Evolutionary conservation across 1,140 invertebrate species (phyloP), one percentile per base, ranked within the genome.

Genomic region (Drosophila neocordata): DNA sequence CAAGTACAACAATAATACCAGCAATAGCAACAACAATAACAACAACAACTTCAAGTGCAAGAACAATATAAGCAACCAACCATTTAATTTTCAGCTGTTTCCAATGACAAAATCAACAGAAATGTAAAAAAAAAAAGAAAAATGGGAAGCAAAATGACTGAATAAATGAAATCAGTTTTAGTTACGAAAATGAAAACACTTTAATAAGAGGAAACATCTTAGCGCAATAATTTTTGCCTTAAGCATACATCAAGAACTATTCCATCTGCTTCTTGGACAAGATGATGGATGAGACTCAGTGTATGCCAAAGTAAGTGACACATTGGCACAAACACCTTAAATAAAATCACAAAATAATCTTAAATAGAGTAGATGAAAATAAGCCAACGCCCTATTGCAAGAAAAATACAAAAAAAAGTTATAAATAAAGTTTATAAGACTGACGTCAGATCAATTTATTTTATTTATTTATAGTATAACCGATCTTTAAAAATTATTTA

Each of bases 31-130:
- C 41, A 44, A 41, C n/a, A 41, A 44, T 13, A 44, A 15, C 7
- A 44, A 15, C 41, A 44, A 18, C 5, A 44, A 44, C 13, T 15
- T 18, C 7, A 44, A 6, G 13, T 3, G 12, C 34, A 48, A 48
- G 41, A 48, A 48, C 7, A 48, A 48, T 48, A 48, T 18, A 48
- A 48, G 20, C 41, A 48, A 48, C 8, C 3, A 48, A 48, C 41
- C 41, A 48, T 48, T 11, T 15, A 48, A 48, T 48, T 48, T 20
- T 18, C 41, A 48, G 15, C 15, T 48, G 20, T 48, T 48, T 48
- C 20, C 18, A 48, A 48, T 48, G 41, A 48, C 18, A 48, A 48
- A 11, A 48, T 48, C n/a, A 48, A 48, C 41, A 20, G 41, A 48
- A 48, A 18, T 44, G 5, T 44, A 44, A 3, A 13, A 44, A 15